A percentile compares a stretch with the other conserved stretches of the same genome.
phyloP scores from a whole-genome alignment of 2,797 vertebrate species.

The Tamandua tetradactyla region DNA sequence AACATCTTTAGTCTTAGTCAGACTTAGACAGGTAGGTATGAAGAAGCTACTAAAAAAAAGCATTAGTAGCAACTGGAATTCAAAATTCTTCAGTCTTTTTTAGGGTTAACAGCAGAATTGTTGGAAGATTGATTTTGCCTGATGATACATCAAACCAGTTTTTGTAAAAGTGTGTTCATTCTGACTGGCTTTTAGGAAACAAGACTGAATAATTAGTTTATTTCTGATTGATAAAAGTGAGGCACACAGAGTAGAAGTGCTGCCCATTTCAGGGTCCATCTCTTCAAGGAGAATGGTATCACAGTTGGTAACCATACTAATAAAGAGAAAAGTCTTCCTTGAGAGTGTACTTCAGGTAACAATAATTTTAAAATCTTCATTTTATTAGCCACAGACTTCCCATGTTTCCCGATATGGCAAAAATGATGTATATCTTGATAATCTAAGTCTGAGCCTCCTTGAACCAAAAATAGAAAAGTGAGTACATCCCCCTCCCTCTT shows the following conservation, averaged over 20 bases:
- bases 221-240: neutral
- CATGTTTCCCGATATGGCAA: neutral
- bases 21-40: neutral
- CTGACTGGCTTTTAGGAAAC: neutral
- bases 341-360: neutral
- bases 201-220: neutral
- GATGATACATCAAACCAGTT: neutral
- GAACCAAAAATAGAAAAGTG: neutral
- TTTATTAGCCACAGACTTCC: neutral
- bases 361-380: neutral
- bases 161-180: neutral
- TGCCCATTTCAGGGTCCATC: neutral
- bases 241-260: neutral
- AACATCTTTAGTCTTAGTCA: neutral
- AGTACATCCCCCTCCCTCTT: neutral
- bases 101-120: neutral
- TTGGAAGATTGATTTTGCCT: neutral
- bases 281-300: neutral
- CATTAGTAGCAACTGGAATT: neutral
- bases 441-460: neutral
- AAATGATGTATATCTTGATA: no score
- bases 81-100: neutral
- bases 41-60: neutral
- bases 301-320: neutral
- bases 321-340: neutral